Evolutionary conservation across 2,797 vertebrate species (phyloP), one percentile per base, ranked within the genome.

Genomic region (Loris lydekkerianus): DNA sequence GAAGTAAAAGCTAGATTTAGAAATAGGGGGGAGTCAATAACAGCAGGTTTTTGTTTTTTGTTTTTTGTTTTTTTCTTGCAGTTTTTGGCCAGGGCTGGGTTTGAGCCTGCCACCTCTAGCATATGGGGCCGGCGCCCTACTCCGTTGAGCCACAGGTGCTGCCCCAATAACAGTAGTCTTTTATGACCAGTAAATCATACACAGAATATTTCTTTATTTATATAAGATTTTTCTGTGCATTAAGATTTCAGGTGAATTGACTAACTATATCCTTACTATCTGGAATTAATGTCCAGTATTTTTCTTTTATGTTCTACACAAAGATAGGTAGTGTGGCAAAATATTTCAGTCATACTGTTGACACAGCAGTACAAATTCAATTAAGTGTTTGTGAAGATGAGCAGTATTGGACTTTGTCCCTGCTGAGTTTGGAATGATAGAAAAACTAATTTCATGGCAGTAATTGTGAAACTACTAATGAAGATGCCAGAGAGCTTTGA

Each of bases 1-100:
- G 58, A 96, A 63, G 4, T 40, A 67, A 77, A 53, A 84, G 49
- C 34, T 70, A 85, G 70, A 96, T 89, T 97, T 96, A 95, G 93
- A 91, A 96, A 91, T 20, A 86, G 65, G 40, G 92, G 70, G 75
- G 76, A 93, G 78, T 89, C 27, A 17, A 78, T 84, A 89, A 94
- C 65, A 96, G 89, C 58, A 80, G 78, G 27, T 65, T 96, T 94
- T 92, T 70, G 34, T 34, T 34, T 34, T 34, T 34, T 34, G 34
- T 34, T 34, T 34, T 34, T 34, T 34, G 34, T 40, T 40, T 40
- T 40, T 40, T 40, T 40, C 5, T 40, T 40, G 40, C 40, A 40
- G 40, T 40, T 40, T 40, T 40, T 40, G 40, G 40, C 40, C 40
- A 5, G 40, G 40, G 40, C 40, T 40, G 40, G 40, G 40, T 40